Percentiles rank a stretch among this genome's conserved stretches.
Conservation (phyloP, 2,888 invertebrate species). For the Aporophyla lueneburgensis region DNA sequence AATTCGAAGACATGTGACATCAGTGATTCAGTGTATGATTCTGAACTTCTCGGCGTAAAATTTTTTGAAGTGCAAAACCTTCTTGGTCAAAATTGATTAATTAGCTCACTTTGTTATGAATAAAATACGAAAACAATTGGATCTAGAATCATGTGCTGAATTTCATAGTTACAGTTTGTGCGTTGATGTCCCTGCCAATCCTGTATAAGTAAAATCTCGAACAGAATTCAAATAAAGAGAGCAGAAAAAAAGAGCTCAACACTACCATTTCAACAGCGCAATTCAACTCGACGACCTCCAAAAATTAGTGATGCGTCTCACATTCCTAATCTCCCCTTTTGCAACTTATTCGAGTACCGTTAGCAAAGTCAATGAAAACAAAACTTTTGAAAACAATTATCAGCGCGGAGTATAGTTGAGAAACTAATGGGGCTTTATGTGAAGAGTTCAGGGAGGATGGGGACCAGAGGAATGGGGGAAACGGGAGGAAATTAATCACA, state of each 20-base stretch:
- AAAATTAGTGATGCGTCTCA: constrained; percentile 50
- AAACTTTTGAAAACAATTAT: constrained; percentile 61
- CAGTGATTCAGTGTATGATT: no score
- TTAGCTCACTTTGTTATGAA: no score
- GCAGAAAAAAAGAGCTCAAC: neutral
- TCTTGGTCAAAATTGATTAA: no score
- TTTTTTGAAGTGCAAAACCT: no score
- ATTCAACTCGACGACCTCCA: neutral
- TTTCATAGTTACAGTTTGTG: no score
- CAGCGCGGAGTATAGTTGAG: constrained; percentile 44
- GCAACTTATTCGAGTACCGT: constrained; percentile 38
- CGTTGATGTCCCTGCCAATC: no score
- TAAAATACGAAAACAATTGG: no score
- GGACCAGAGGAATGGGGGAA: neutral
- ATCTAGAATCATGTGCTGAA: no score
- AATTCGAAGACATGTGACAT: no score
- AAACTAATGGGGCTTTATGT: constrained; percentile 48
- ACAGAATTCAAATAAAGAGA: neutral
- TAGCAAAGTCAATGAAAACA: constrained; percentile 51
- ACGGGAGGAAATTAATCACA: constrained; percentile 57
- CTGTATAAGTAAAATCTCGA: neutral
- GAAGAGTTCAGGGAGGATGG: constrained; percentile 17
- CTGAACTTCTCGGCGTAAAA: no score
- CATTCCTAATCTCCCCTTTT: constrained; percentile 37
- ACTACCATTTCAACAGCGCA: neutral